A percentile compares a stretch with the other conserved stretches of the same genome.
phyloP scores from a whole-genome alignment of 2,797 vertebrate species.

The Allobates femoralis region DNA sequence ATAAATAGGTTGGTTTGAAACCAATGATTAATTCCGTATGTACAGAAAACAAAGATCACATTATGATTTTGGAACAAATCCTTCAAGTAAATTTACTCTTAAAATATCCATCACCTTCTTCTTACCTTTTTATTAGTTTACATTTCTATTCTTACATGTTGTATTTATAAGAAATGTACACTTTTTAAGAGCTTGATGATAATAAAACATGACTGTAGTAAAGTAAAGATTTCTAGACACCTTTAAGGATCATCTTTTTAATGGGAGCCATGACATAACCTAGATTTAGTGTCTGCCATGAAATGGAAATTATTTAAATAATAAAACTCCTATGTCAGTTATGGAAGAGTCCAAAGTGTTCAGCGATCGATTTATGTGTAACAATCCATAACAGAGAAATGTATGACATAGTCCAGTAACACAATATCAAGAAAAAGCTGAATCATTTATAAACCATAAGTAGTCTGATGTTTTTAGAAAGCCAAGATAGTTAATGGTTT shows the following conservation, averaged over 20 bases:
- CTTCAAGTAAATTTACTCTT: too few relatives aligned
- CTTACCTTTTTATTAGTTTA: neutral
- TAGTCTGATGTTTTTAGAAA: slow-evolving; percentile 32
- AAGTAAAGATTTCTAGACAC: neutral
- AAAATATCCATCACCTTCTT: neutral
- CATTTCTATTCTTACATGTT: neutral
- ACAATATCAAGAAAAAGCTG: slow-evolving; percentile 25
- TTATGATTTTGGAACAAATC: too few relatives aligned
- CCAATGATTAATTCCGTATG: too few relatives aligned
- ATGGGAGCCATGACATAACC: slow-evolving; percentile 10
- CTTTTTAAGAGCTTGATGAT: neutral
- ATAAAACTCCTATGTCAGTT: slow-evolving; percentile 20
- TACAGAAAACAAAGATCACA: too few relatives aligned
- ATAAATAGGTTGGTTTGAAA: too few relatives aligned
- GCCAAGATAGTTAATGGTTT: slow-evolving; percentile 20
- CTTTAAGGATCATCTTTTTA: slow-evolving; percentile 7
- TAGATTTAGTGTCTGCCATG: neutral
- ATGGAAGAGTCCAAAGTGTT: slow-evolving; percentile 9
- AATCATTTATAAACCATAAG: slow-evolving; percentile 33
- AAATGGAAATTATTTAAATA: slow-evolving; percentile 18
- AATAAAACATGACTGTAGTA: neutral
- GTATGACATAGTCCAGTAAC: slow-evolving; percentile 29
- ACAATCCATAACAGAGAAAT: neutral
- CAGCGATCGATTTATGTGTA: slow-evolving; percentile 30
- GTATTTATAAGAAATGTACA: neutral